Evolutionary conservation across 2,888 invertebrate species (phyloP).

Genomic region (Heliconius hortense): DNA sequence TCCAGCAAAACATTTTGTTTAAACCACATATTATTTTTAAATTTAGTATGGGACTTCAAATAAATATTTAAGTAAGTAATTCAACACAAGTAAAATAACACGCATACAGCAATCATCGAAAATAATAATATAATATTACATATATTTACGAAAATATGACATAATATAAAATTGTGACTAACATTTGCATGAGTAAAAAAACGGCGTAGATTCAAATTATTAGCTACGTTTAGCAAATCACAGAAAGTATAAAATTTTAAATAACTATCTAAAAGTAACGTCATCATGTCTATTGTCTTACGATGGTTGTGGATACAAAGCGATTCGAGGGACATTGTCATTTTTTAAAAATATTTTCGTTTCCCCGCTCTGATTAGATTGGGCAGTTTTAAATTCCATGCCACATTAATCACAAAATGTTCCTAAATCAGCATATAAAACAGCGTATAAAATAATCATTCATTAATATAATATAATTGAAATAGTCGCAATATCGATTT

Average conservation of each 20-base stretch:
- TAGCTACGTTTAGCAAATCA: not conserved
- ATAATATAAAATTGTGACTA: conserved; percentile 39
- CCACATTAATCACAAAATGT: not conserved
- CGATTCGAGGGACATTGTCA: not conserved
- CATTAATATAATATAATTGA: not conserved
- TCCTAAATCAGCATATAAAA: not conserved
- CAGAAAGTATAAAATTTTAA: not conserved
- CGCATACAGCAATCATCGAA: not conserved
- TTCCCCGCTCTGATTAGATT: not conserved
- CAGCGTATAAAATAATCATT: not conserved
- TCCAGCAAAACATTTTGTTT: conserved; percentile 28
- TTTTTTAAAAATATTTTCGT: not conserved
- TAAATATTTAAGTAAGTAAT: not conserved
- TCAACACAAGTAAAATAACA: conserved; percentile 7
- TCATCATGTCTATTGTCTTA: not conserved
- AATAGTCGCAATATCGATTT: too few relatives aligned
- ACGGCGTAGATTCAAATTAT: not conserved
- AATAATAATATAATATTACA: conserved; percentile 8
- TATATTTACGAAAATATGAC: conserved; percentile 10
- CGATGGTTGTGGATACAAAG: not conserved
- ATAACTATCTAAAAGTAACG: not conserved
- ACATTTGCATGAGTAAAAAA: conserved; percentile 43
- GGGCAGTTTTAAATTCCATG: not conserved
- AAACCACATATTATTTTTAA: not conserved
- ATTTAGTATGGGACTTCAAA: conserved; percentile 13